These are phyloP conservation scores for Patella ulyssiponensis DNA, from an alignment of 2,888 invertebrate genomes.

Conservation along the genomic window DNA sequence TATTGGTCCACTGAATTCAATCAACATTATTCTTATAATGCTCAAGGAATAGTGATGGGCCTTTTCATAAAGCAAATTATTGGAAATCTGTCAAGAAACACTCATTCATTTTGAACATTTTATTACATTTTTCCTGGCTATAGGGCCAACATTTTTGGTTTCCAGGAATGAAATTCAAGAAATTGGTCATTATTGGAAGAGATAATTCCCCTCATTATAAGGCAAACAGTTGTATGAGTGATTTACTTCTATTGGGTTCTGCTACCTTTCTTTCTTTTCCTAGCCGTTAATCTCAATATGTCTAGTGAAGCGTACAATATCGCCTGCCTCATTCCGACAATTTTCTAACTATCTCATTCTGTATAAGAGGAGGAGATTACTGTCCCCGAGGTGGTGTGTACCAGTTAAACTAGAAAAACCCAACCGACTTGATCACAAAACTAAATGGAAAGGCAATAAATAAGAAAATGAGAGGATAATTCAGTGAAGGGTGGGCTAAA, in stretches of 20 bases:
- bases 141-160: constrained; percentile 31
- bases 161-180: constrained; percentile 39
- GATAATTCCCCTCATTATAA: constrained; percentile 40
- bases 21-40: constrained; percentile 31
- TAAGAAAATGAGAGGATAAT: constrained; percentile 42
- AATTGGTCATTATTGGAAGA: constrained; percentile 38
- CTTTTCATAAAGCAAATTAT: constrained; percentile 41
- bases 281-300: constrained; percentile 25
- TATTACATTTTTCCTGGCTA: constrained; percentile 40
- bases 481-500: constrained; percentile 38
- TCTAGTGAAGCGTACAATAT: constrained; percentile 32
- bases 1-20: constrained; percentile 27
- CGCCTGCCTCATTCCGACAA: constrained; percentile 26
- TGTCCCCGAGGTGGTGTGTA: too few relatives aligned
- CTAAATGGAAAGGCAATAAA: constrained; percentile 41
- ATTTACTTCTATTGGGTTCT: constrained; percentile 27
- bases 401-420: too few relatives aligned
- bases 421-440: constrained; percentile 24
- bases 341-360: constrained; percentile 28
- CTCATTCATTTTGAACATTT: constrained; percentile 38
- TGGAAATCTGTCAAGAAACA: constrained; percentile 39
- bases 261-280: constrained; percentile 1
- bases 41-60: constrained; percentile 30
- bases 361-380: too few relatives aligned
- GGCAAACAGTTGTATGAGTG: constrained; percentile 26